These are phyloP conservation scores for Anthrax anthrax DNA, from an alignment of 2,888 invertebrate species.

Conservation along the genomic window DNA sequence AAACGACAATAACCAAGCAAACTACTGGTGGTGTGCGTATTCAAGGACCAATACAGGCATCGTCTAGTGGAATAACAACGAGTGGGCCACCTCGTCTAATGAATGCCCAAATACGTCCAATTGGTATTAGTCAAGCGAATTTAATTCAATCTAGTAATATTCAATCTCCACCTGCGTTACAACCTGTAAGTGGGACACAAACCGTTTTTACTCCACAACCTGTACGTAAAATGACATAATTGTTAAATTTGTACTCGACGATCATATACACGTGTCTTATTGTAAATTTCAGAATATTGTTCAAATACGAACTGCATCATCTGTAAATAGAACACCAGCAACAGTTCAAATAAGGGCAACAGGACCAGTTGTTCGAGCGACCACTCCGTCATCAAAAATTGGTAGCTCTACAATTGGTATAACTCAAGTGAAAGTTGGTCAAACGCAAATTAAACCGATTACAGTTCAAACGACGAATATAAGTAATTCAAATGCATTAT, in stretches of 20 bases:
- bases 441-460: slow-evolving; percentile 34
- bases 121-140: slow-evolving; percentile 18
- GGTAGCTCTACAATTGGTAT: slow-evolving; percentile 12
- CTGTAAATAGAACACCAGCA: slow-evolving; percentile 22
- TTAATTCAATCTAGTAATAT: slow-evolving; percentile 20
- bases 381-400: slow-evolving; percentile 17
- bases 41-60: slow-evolving; percentile 21
- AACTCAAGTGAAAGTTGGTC: slow-evolving; percentile 32
- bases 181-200: slow-evolving; percentile 22
- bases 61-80: slow-evolving; percentile 7
- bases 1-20: slow-evolving; percentile 36
- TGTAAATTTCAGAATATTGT: slow-evolving; percentile 25
- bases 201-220: slow-evolving; percentile 11
- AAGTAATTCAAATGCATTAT: background rate
- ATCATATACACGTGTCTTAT: too few species aligned
- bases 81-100: slow-evolving; percentile 28
- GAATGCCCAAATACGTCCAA: slow-evolving; percentile 26
- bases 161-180: slow-evolving; percentile 29
- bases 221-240: slow-evolving; percentile 7
- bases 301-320: slow-evolving; percentile 22
- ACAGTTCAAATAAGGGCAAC: slow-evolving; percentile 29
- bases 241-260: background rate
- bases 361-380: slow-evolving; percentile 19
- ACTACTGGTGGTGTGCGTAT: slow-evolving; percentile 27
- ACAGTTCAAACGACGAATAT: slow-evolving; percentile 8